Percentiles rank a stretch among this genome's conserved stretches.
These are phyloP conservation scores for Hylia prasina DNA, from an alignment of 2,113 vertebrate species.

Conservation along the genomic window DNA sequence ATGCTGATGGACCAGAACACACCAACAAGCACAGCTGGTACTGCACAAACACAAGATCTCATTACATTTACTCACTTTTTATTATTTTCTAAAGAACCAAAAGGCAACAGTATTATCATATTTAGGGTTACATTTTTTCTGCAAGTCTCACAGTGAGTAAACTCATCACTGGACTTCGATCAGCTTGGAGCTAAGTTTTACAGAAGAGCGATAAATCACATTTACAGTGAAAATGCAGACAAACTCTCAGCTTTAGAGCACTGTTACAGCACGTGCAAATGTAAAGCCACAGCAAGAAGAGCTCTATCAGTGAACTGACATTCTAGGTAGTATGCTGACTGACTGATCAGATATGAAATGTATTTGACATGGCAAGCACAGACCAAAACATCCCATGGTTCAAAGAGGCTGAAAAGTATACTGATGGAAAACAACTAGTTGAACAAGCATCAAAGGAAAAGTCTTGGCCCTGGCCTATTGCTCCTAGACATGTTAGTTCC, in stretches of 20 bases:
- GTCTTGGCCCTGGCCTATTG: not conserved
- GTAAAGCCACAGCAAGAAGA: not conserved
- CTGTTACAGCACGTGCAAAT: not conserved
- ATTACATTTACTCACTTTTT: not conserved
- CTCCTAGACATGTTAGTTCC: slow-evolving; percentile 26
- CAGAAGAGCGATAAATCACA: not conserved
- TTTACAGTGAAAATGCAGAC: not conserved
- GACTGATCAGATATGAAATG: not conserved
- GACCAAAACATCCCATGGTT: slow-evolving; percentile 4
- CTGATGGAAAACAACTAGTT: slow-evolving; percentile 35
- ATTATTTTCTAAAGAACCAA: not conserved
- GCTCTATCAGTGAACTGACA: not conserved
- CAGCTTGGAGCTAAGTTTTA: not conserved
- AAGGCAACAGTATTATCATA: not conserved
- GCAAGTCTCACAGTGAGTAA: not conserved
- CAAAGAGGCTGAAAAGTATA: slow-evolving; percentile 32
- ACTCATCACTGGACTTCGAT: not conserved
- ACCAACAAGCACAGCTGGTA: not conserved
- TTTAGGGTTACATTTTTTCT: not conserved
- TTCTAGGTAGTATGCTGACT: not conserved
- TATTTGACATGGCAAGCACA: slow-evolving; percentile 4
- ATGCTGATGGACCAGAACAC: not conserved
- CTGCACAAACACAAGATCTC: not conserved
- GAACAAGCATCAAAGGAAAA: slow-evolving; percentile 56
- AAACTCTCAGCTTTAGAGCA: not conserved